These are phyloP conservation scores for Lymantria dispar DNA, from an alignment of 2,888 invertebrate genomes.

Conservation along the genomic window DNA sequence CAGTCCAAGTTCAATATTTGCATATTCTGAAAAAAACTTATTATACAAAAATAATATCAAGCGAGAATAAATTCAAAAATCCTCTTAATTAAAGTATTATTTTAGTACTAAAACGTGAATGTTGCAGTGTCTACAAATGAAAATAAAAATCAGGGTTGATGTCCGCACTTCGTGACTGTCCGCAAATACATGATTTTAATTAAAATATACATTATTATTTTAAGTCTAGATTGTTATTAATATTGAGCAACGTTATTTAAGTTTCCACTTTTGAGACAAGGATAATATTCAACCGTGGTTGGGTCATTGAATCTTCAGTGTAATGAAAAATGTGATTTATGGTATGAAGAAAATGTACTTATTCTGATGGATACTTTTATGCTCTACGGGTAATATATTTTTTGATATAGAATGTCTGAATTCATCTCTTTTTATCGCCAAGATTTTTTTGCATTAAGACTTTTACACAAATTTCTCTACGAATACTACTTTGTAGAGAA, in stretches of 20 bases:
- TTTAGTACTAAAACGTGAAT: not conserved
- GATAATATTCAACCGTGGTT: slow-evolving; percentile 17
- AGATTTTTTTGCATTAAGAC: too few relatives aligned
- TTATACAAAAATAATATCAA: too few relatives aligned
- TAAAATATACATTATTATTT: not conserved
- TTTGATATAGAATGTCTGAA: not conserved
- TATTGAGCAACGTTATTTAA: slow-evolving; percentile 7
- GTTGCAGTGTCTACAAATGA: not conserved
- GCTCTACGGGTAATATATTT: slow-evolving; percentile 4
- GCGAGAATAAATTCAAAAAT: too few relatives aligned
- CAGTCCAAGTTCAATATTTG: too few relatives aligned
- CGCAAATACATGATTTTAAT: not conserved
- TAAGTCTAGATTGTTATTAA: slow-evolving; percentile 8
- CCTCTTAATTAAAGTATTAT: too few relatives aligned
- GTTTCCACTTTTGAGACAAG: slow-evolving; percentile 8
- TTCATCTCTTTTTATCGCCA: too few relatives aligned
- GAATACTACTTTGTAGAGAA: too few relatives aligned
- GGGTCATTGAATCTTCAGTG: slow-evolving; percentile 19
- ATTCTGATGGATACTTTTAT: slow-evolving; percentile 15
- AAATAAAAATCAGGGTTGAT: slow-evolving; percentile 3
- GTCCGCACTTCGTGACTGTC: not conserved
- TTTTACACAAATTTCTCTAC: too few relatives aligned
- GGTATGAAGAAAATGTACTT: slow-evolving; percentile 30
- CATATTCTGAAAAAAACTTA: too few relatives aligned
- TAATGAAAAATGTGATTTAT: slow-evolving; percentile 37